These are phyloP conservation scores for Rhabdomys pumilio DNA, from an alignment of 2,797 vertebrate genomes.

Conservation along the genomic window DNA sequence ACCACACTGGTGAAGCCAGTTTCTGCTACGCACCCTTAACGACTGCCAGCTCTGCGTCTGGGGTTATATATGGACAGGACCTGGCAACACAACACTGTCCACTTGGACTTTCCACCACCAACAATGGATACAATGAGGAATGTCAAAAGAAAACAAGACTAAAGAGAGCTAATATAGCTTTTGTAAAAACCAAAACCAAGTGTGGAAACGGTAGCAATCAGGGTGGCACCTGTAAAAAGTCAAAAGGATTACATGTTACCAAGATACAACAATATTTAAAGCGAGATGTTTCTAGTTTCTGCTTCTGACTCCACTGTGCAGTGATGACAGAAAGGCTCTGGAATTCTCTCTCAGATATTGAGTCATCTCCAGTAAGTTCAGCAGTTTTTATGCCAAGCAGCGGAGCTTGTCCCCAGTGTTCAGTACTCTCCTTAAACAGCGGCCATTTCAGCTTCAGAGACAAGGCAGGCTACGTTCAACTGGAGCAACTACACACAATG, in stretches of 20 bases:
- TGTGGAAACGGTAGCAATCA: slow-evolving; percentile 54
- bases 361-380: slow-evolving; percentile 65
- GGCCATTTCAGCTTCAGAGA: slow-evolving; percentile 60
- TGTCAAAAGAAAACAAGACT: background rate
- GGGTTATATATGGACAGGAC: background rate
- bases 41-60: background rate
- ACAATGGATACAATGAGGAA: background rate
- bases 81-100: background rate
- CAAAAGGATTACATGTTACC: slow-evolving; percentile 1
- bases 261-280: slow-evolving; percentile 67
- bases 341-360: slow-evolving; percentile 52
- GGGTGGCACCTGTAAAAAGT: slow-evolving; percentile 10
- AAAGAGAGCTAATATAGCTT: slow-evolving; percentile 52
- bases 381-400: slow-evolving; percentile 29
- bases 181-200: slow-evolving; percentile 21
- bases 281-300: slow-evolving; percentile 42
- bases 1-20: background rate
- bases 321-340: slow-evolving; percentile 56
- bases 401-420: background rate
- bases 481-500: background rate
- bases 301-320: slow-evolving; percentile 33
- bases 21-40: background rate
- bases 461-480: slow-evolving; percentile 56
- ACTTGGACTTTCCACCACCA: slow-evolving; percentile 4
- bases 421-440: slow-evolving; percentile 19